These are phyloP conservation scores for Camponotus vicinus DNA, from an alignment of 1,140 invertebrate species.

Conservation along the genomic window DNA sequence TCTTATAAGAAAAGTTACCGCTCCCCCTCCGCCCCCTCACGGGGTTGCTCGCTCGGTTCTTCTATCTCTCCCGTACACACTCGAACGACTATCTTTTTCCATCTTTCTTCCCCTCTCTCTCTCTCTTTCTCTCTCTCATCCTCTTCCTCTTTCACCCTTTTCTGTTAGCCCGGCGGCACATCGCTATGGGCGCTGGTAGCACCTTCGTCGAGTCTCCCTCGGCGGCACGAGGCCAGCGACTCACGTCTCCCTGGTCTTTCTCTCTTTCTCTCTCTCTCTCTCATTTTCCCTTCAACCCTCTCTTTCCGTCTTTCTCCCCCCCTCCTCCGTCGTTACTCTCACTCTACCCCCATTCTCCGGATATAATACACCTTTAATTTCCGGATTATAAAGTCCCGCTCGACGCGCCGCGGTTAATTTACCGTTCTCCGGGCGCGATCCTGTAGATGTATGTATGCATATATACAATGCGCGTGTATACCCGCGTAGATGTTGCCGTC, in stretches of 20 bases:
- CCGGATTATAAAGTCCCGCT: conserved; percentile 84
- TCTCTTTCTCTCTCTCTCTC: neutral
- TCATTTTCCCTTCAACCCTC: neutral
- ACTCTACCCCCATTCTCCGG: conserved; percentile 68
- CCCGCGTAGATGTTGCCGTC: neutral
- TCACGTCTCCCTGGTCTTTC: neutral
- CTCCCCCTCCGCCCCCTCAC: conserved; percentile 43
- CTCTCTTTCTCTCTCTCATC: neutral
- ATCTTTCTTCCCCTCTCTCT: neutral
- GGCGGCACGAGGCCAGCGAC: conserved; percentile 26
- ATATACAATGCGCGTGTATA: neutral
- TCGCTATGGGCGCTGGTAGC: conserved; percentile 20
- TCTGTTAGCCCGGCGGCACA: conserved; percentile 1
- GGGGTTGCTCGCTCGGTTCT: conserved; percentile 44
- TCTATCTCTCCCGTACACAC: conserved; percentile 62
- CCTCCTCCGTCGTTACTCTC: conserved; percentile 19
- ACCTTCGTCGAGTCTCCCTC: conserved; percentile 18
- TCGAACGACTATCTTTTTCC: conserved; percentile 57
- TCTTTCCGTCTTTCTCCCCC: conserved; percentile 40
- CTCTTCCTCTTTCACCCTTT: neutral
- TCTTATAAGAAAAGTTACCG: conserved; percentile 85
- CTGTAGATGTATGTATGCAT: conserved; percentile 2
- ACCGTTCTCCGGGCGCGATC: conserved; percentile 79
- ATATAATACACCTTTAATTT: conserved; percentile 86
- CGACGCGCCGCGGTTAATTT: conserved; percentile 81